A percentile compares a stretch with the other conserved stretches of the same genome.
Conservation (phyloP, 1,140 invertebrate genomes). For the Bombus superbus region DNA sequence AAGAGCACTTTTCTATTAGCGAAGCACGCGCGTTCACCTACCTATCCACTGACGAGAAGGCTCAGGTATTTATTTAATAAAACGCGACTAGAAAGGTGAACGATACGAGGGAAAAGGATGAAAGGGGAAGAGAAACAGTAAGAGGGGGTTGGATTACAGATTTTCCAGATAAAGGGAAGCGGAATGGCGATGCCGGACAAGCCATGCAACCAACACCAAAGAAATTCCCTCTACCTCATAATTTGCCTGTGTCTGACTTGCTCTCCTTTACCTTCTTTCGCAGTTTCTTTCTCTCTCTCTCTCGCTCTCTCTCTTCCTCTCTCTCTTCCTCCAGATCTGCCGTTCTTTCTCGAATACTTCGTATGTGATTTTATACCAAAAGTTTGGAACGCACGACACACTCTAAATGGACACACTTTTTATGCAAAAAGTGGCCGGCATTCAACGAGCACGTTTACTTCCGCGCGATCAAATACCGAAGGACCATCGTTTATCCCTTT, state of each 20-base stretch:
- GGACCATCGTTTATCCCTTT: background rate
- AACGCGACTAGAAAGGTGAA: constrained; percentile 66
- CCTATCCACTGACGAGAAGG: constrained; percentile 60
- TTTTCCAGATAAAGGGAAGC: constrained; percentile 41
- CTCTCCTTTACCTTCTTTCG: constrained; percentile 20
- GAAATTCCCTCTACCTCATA: constrained; percentile 52
- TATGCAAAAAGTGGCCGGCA: background rate
- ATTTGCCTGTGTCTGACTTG: constrained; percentile 35
- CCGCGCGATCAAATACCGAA: constrained; percentile 8
- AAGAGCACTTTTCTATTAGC: constrained; percentile 62
- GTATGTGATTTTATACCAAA: background rate
- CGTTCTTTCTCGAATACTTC: background rate
- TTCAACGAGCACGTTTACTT: background rate
- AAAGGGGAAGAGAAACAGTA: background rate
- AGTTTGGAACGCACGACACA: constrained; percentile 13
- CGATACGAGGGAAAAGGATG: background rate
- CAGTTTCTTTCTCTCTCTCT: no score
- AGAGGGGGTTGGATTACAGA: constrained; percentile 3
- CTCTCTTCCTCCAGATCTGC: background rate
- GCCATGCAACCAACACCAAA: constrained; percentile 60
- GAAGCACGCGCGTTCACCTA: constrained; percentile 58
- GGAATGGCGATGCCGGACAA: constrained; percentile 46
- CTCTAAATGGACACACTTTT: constrained; percentile 26
- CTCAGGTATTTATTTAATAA: constrained; percentile 77
- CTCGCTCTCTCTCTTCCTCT: background rate